Percentiles rank a stretch among this genome's conserved stretches.
These are phyloP conservation scores for Drosophila sucinea DNA, from an alignment of 1,140 invertebrate species.

Conservation along the genomic window DNA sequence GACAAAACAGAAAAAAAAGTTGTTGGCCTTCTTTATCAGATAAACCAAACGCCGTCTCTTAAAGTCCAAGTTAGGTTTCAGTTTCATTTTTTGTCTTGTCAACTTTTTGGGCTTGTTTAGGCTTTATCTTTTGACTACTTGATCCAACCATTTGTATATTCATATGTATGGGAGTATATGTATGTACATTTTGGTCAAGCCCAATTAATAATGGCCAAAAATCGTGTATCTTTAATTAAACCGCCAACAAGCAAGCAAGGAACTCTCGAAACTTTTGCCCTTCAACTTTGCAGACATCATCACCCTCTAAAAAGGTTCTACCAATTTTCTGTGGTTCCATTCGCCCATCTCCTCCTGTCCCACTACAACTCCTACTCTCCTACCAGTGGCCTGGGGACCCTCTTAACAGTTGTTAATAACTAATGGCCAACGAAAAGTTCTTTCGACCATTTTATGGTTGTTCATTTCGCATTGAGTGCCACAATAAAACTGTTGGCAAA, in stretches of 20 bases:
- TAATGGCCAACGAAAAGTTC: constrained; percentile 30
- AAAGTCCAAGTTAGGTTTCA: constrained; percentile 60
- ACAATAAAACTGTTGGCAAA: constrained; percentile 36
- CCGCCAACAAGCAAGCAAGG: constrained; percentile 28
- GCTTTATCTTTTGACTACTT: constrained; percentile 46
- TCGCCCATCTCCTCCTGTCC: not conserved
- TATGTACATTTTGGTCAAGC: constrained; percentile 45
- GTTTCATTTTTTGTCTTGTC: constrained; percentile 56
- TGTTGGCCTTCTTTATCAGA: constrained; percentile 60
- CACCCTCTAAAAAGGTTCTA: constrained; percentile 24
- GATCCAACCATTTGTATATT: not conserved
- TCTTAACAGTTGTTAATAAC: constrained; percentile 38
- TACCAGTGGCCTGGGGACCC: not conserved
- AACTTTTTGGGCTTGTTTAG: constrained; percentile 48
- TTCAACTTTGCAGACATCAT: constrained; percentile 15
- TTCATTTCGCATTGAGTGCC: constrained; percentile 26
- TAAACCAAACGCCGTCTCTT: constrained; percentile 52
- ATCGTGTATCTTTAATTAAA: constrained; percentile 31
- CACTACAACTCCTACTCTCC: not conserved
- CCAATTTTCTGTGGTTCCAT: constrained; percentile 13
- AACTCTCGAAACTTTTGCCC: constrained; percentile 22
- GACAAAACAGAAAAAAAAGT: constrained; percentile 44
- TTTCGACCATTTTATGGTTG: constrained; percentile 20
- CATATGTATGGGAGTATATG: constrained; percentile 51
- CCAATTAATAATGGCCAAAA: constrained; percentile 68